Evolutionary conservation across 2,797 vertebrate genomes (phyloP).

Genomic region (Fundulus diaphanus): DNA sequence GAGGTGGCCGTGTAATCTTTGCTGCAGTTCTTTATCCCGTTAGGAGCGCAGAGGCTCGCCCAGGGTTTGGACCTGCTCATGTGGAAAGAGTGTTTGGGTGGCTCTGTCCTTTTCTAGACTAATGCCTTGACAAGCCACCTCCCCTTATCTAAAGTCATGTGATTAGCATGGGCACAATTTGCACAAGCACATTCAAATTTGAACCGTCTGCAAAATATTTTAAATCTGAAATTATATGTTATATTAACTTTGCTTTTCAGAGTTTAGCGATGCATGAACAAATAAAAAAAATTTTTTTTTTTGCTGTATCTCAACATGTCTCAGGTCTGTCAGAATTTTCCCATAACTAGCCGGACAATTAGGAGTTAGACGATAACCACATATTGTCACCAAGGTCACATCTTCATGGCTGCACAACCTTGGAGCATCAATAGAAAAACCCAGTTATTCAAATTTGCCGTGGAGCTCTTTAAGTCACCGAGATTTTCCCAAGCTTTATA

Average conservation of each 20-base stretch:
- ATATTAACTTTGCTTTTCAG: background rate
- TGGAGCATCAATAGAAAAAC: slow-evolving; percentile 70
- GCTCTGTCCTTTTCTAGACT: slow-evolving; percentile 72
- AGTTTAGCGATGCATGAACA: background rate
- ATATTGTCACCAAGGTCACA: slow-evolving; percentile 74
- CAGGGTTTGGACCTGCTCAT: slow-evolving; percentile 74
- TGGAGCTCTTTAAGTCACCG: slow-evolving; percentile 68
- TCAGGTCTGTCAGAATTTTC: slow-evolving; percentile 23
- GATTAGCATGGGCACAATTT: slow-evolving; percentile 47
- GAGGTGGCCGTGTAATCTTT: slow-evolving; percentile 79
- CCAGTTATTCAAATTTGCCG: slow-evolving; percentile 76
- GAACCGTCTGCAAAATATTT: slow-evolving; percentile 19
- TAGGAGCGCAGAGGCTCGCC: slow-evolving; percentile 63
- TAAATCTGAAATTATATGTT: background rate
- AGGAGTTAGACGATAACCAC: slow-evolving; percentile 68
- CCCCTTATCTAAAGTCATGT: slow-evolving; percentile 38
- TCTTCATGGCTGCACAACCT: slow-evolving; percentile 72
- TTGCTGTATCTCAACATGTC: slow-evolving; percentile 17
- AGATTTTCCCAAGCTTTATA: slow-evolving; percentile 78
- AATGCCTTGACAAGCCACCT: slow-evolving; percentile 64
- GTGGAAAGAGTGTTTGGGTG: slow-evolving; percentile 80
- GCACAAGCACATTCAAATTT: slow-evolving; percentile 35
- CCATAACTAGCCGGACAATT: slow-evolving; percentile 41
- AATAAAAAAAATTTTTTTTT: too few species aligned
- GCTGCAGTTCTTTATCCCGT: slow-evolving; percentile 79